Evolutionary conservation across 2,888 invertebrate species (phyloP), one percentile per base, ranked within the genome.

Genomic region (Euspilapteryx auroguttella): DNA sequence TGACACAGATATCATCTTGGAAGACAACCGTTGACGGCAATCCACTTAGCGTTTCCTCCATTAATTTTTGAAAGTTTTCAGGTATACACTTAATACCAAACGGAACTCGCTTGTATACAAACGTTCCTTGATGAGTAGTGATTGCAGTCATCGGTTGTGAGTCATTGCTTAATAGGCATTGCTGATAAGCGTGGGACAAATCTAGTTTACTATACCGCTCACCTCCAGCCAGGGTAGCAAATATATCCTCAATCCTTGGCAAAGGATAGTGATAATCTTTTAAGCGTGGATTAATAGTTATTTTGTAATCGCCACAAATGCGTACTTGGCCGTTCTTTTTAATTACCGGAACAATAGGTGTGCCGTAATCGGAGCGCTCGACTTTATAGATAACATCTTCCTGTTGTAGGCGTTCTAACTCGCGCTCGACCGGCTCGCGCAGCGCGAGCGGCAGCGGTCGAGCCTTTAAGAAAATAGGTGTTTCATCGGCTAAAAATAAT

Each of bases 361-460:
- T 47, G 5, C 41, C 45, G 24, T 40, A 43, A 7, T 42, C 43
- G 0, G 43, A 45, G 5, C 33, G 21, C 3, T 44, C 44, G 0
- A 46, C 40, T 10, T 33, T 33, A 20, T 37, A 36, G 13, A 47
- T 42, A 5, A 33, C 32, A 14, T 33, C 38, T 22, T 37, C 41
- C 12, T 29, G 28, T 25, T 39, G 36, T 20, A 48, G 29, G 1
- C 45, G 14, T 6, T 15, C 23, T 13, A 28, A 24, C 7, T 23
- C 28, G 14, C n/a, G 9, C 11, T 28, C 28, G 3, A 28, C 23
- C 7, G 14, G 22, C 11, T 23, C 10, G 15, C 26, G 26, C 17
- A 26, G 20, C 2, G 26, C 26, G 10, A 26, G 11, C 8, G 26
- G 26, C 10, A 26, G n/a, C 7, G 26, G 12, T 3, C 21, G 21